Conservation (phyloP, 2,797 vertebrate species). For the Gymnothorax javanicus region DNA sequence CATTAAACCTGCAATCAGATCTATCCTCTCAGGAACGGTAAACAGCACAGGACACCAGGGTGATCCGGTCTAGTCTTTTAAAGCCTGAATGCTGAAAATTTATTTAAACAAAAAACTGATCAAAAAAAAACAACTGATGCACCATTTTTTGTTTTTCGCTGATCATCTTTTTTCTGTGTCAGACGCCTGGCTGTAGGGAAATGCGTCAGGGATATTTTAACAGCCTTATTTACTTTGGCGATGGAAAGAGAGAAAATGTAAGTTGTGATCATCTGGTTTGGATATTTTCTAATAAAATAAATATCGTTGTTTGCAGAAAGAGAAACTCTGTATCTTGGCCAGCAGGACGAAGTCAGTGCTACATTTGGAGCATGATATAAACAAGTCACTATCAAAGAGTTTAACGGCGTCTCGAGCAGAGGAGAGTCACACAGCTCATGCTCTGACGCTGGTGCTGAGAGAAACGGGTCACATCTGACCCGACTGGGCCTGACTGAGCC, state of each 20-base stretch:
- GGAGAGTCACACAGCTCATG: constrained; percentile 28
- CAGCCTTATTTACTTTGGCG: constrained; percentile 60
- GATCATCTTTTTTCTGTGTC: constrained; percentile 29
- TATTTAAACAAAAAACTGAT: constrained; percentile 52
- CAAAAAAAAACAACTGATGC: constrained; percentile 28
- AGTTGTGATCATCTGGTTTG: constrained; percentile 68
- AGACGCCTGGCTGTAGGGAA: constrained; percentile 53
- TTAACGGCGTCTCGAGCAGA: constrained; percentile 23
- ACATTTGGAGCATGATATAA: constrained; percentile 58
- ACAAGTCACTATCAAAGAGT: constrained; percentile 52
- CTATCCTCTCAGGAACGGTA: background rate
- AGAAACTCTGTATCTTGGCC: constrained; percentile 63
- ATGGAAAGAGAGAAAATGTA: constrained; percentile 51
- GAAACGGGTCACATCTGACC: constrained; percentile 40
- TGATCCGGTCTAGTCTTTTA: constrained; percentile 39
- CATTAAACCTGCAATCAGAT: background rate
- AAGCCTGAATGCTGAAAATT: constrained; percentile 51
- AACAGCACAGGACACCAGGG: constrained; percentile 27
- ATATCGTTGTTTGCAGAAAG: constrained; percentile 76
- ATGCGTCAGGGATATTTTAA: constrained; percentile 57
- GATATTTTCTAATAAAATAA: constrained; percentile 82
- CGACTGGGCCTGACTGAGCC: background rate
- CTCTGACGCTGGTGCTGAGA: constrained; percentile 35
- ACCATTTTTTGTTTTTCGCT: constrained; percentile 30
- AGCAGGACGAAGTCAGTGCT: constrained; percentile 44